Evolutionary conservation across 2,113 vertebrate species (phyloP).

Genomic region (Chelonoidis abingdonii): DNA sequence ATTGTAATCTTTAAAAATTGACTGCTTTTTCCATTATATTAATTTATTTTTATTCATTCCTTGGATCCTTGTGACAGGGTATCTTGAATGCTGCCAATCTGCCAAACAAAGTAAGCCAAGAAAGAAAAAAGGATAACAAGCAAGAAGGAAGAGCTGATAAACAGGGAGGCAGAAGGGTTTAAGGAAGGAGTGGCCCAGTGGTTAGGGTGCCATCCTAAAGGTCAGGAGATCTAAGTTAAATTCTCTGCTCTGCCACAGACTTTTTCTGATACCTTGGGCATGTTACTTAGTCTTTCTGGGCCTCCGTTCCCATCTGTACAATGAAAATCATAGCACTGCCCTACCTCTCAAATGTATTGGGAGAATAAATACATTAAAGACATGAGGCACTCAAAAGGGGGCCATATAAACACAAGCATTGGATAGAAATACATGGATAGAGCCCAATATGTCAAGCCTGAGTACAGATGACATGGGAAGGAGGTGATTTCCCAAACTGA

Average conservation of each 20-base stretch:
- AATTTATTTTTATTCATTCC: conserved; percentile 34
- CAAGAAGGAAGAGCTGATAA: fast-evolving
- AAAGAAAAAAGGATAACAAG: not conserved
- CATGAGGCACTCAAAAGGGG: not conserved
- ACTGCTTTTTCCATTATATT: conserved; percentile 35
- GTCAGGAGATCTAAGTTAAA: not conserved
- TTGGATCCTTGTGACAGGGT: not conserved
- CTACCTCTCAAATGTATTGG: not conserved
- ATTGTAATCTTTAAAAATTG: conserved; percentile 2
- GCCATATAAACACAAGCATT: not conserved
- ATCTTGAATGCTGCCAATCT: conserved; percentile 12
- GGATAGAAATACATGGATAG: not conserved
- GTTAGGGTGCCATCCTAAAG: not conserved
- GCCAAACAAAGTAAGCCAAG: not conserved
- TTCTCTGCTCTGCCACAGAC: not conserved
- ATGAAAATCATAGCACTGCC: not conserved
- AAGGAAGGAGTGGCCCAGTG: not conserved
- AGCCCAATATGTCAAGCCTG: not conserved
- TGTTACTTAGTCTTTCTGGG: not conserved
- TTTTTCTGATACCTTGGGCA: fast-evolving
- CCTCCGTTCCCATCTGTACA: not conserved
- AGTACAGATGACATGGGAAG: not conserved
- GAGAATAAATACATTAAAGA: not conserved
- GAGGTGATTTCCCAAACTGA: not conserved
- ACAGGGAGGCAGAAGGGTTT: not conserved